Base-by-base conservation (phyloP, 2,888 invertebrate species). In the Euproctis similis region DNA sequence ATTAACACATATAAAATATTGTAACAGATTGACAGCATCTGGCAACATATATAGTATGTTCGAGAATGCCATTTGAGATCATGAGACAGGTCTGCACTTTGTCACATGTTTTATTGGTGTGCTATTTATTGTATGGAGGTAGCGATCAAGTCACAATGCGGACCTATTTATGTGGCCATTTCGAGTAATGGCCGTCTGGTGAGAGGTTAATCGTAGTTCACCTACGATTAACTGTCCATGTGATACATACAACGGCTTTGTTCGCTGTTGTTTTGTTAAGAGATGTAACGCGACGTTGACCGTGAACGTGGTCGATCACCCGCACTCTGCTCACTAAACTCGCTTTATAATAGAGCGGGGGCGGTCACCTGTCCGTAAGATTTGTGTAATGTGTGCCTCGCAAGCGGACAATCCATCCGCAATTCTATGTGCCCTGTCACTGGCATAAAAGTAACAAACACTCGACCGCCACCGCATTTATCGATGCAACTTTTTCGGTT, bases 231-330 rank as follows among this genome's bases (percentile, higher is more conserved):
- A 74, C 72, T 70, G 77, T 67, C 61, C 53, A 33, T 39, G 46
- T 43, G 45, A 30, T 53, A 55, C 37, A 53, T n/a, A 50, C 54
- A 39, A 47, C 37, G 49, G 60, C 67, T 74, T 73, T 74, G 72
- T 73, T 64, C 48, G 55, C 51, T 34, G 53, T 44, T 50, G 53
- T 51, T 48, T n/a, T 49, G 57, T 39, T 49, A 57, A 39, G 51
- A 46, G 46, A 35, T 46, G 52, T 57, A 53, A 51, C 48, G 46
- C 49, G 43, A 44, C 36, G 42, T 22, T 52, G 74, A 51, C 80
- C 80, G 52, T 80, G 78, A 80, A 67, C 56, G 58, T 78, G 77
- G 80, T 73, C 80, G 67, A 62, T 76, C 65, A 81, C 78, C 77
- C 74, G 64, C 38, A 26, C 37, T 36, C 31, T 38, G 38, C 42